Base-by-base conservation (phyloP, 1,140 invertebrate species). In the Leucophenga varia region DNA sequence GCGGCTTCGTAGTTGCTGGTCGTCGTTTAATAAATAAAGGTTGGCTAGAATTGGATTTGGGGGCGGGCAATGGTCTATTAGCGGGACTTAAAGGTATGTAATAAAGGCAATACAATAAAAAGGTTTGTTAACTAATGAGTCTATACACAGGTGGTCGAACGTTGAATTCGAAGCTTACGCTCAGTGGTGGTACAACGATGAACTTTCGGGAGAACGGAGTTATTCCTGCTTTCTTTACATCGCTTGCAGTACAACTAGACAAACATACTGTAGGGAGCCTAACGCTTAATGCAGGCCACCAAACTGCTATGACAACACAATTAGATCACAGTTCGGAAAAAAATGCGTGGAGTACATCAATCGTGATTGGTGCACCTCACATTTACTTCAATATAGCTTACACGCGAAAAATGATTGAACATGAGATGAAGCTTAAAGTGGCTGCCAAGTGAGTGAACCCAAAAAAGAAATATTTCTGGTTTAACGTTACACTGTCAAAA, bases 241-340 rank as follows among this genome's bases (percentile, higher is more conserved):
- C 89, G 13, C 70, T 95, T 53, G 90, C 86, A 12, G 85, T 88
- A 67, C 90, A 94, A 69, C 76, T 97, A 48, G 89, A 92, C 64
- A 86, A 87, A 50, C 84, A 91, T 65, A 88, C 89, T 1, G 84
- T 93, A 30, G 93, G 93, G 19, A 92, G 93, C 61, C 74, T 96
- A 8, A 91, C 90, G 0, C 93, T 90, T 64, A 86, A 90, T 71
- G 82, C 82, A 1, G 75, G 79, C 2, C 45, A 76, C 3, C 81
- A 86, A 30, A 87, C 86, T 12, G 84, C 86, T 0, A 86, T 96
- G 83, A 86, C 83, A 2, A 90, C 90, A 0, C 85, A 84, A 32
- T 77, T 95, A 18, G 84, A 90, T 22, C 82, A 88, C 52, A 86
- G 90, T 61, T 87, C 85, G 3, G 81, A 87, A 50, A 80, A 80